phyloP scores from a whole-genome alignment of 2,113 vertebrate species.

The Acrocephalus kingi region DNA sequence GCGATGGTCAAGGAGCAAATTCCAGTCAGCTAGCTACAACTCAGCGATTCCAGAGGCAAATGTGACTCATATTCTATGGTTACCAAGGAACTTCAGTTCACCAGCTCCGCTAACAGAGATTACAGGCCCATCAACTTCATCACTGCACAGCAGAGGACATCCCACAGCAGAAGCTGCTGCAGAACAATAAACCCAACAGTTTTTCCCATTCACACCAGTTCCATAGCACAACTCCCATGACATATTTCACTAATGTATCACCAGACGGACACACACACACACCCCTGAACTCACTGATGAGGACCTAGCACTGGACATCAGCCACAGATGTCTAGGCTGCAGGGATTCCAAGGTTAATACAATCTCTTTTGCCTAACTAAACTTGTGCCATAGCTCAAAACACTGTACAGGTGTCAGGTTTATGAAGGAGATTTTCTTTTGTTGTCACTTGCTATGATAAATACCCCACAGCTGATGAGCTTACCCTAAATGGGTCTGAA shows the following conservation, averaged over 20 bases:
- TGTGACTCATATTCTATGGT: fast-evolving
- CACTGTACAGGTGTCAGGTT: fast-evolving
- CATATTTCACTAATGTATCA: background rate
- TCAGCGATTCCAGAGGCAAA: background rate
- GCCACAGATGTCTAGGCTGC: background rate
- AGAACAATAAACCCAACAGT: background rate
- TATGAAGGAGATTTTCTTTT: background rate
- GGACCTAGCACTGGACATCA: background rate
- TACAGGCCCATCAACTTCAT: background rate
- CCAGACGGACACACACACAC: fast-evolving
- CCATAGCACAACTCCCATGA: background rate
- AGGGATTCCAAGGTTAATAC: background rate
- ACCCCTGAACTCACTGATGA: background rate
- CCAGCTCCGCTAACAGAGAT: background rate
- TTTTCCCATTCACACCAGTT: background rate
- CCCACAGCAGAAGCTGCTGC: background rate
- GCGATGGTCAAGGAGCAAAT: fast-evolving
- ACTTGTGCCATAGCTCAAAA: background rate
- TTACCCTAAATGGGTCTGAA: background rate
- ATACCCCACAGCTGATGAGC: fast-evolving
- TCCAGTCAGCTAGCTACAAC: fast-evolving
- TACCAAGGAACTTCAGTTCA: background rate
- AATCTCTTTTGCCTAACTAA: background rate
- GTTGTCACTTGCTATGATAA: background rate
- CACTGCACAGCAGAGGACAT: background rate